Base-by-base conservation (phyloP, 2,113 vertebrate genomes). In the Brachionichthys hirsutus region DNA sequence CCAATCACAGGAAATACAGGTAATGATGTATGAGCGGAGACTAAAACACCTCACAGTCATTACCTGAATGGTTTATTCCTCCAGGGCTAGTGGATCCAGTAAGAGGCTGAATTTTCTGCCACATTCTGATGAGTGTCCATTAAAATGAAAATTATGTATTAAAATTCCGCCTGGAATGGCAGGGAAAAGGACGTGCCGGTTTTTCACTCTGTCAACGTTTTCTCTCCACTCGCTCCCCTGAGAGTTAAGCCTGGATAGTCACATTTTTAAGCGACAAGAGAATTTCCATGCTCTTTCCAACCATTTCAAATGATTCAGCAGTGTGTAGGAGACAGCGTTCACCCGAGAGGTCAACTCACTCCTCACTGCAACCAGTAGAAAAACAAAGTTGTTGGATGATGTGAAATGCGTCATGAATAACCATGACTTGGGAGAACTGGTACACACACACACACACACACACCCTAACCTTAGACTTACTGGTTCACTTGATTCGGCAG, bases 221-320 rank as follows among this genome's bases (percentile, higher is more conserved):
- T 43, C 48, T 54, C 46, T 56, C 62, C 24, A 34, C 16, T 61
- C 22, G 38, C 66, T 66, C 46, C 55, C 48, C 12, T 68, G 47
- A 24, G 57, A 57, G 48, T 40, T 1, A 0, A 67, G 53, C 9
- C 18, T 22, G 38, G 38, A 22, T 56, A 57, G 54, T 15, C 15
- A 60, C 13, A 76, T 71, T 17, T 73, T 52, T 40, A 38, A 48
- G 42, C 52, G 22, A 62, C 57, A 68, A 62, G 62, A 76, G 44
- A 53, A 68, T 64, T 77, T 67, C 64, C 56, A 64, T 38, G 36
- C 18, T 13, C n/a, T 59, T 41, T 67, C 41, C 16, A 17, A 67
- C 61, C 41, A 35, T 69, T 69, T 49, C 22, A 75, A 72, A 77
- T 49, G 60, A 62, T 46, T 73, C 45, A 59, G 20, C 20, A 42